phyloP scores from a whole-genome alignment of 1,140 invertebrate genomes.

The Ganaspis sp. region DNA sequence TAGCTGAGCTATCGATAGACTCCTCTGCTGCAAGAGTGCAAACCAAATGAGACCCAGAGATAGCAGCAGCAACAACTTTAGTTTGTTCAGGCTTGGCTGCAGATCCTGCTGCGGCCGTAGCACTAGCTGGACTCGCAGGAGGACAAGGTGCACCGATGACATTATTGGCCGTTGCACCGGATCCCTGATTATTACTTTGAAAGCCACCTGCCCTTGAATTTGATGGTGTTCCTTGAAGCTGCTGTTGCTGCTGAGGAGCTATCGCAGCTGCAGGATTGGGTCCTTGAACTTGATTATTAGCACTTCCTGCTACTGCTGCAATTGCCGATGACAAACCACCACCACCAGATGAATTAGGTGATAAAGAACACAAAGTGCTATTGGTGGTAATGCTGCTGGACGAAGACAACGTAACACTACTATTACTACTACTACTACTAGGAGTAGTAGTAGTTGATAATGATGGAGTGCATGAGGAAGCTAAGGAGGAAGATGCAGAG shows the following conservation, averaged over 20 bases:
- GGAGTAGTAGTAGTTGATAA: slow-evolving; percentile 44
- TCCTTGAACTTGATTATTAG: slow-evolving; percentile 69
- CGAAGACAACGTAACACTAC: slow-evolving; percentile 34
- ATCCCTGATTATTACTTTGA: slow-evolving; percentile 74
- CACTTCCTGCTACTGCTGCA: slow-evolving; percentile 70
- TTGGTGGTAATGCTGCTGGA: slow-evolving; percentile 42
- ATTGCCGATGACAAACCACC: slow-evolving; percentile 69
- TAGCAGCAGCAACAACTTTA: slow-evolving; percentile 72
- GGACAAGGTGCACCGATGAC: slow-evolving; percentile 68
- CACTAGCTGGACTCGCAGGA: slow-evolving; percentile 76
- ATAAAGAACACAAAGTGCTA: slow-evolving; percentile 55
- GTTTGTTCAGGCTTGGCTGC: slow-evolving; percentile 76
- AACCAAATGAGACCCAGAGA: slow-evolving; percentile 67
- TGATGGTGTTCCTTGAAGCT: slow-evolving; percentile 67
- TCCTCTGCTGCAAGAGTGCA: slow-evolving; percentile 75
- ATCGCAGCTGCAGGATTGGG: slow-evolving; percentile 71
- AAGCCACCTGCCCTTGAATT: slow-evolving; percentile 69
- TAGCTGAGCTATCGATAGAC: slow-evolving; percentile 73
- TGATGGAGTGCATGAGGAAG: slow-evolving; percentile 49
- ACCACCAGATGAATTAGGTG: slow-evolving; percentile 75
- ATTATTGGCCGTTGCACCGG: slow-evolving; percentile 70
- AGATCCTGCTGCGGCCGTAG: slow-evolving; percentile 72
- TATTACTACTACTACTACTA: background rate
- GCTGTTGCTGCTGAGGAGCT: slow-evolving; percentile 71
- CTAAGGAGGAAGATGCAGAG: slow-evolving; percentile 50